phyloP scores from a whole-genome alignment of 2,797 vertebrate species.

The Phoeniculus purpureus region DNA sequence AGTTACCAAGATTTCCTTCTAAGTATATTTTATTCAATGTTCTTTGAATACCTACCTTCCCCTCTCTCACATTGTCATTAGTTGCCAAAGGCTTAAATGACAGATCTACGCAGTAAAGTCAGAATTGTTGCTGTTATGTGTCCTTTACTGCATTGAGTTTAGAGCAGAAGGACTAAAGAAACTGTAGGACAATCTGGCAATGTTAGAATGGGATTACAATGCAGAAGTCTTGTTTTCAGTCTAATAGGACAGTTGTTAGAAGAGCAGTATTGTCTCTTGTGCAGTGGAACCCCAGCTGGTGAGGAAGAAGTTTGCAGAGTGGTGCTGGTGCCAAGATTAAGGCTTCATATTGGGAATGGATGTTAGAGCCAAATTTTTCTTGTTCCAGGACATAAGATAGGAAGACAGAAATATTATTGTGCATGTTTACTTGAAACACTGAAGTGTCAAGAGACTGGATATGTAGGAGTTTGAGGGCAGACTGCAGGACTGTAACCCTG shows the following conservation, averaged over 20 bases:
- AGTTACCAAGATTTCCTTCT: background rate
- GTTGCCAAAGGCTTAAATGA: background rate
- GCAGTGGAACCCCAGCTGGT: background rate
- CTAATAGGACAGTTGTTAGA: background rate
- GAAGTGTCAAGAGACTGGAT: background rate
- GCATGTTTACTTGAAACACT: background rate
- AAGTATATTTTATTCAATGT: background rate
- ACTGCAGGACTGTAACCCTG: background rate
- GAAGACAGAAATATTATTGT: background rate
- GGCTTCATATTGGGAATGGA: background rate
- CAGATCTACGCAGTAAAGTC: background rate
- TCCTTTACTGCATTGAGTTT: background rate
- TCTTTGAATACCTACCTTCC: background rate
- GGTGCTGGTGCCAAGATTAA: background rate
- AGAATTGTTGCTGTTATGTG: background rate
- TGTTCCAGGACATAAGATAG: background rate
- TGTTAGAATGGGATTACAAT: background rate
- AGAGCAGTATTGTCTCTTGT: background rate
- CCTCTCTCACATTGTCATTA: background rate
- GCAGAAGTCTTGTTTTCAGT: background rate
- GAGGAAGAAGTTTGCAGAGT: background rate
- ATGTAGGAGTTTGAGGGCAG: background rate
- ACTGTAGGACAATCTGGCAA: background rate
- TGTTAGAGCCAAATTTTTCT: background rate
- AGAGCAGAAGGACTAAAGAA: background rate